Evolutionary conservation across 2,113 vertebrate species (phyloP).

Genomic region (Amia ocellicauda): DNA sequence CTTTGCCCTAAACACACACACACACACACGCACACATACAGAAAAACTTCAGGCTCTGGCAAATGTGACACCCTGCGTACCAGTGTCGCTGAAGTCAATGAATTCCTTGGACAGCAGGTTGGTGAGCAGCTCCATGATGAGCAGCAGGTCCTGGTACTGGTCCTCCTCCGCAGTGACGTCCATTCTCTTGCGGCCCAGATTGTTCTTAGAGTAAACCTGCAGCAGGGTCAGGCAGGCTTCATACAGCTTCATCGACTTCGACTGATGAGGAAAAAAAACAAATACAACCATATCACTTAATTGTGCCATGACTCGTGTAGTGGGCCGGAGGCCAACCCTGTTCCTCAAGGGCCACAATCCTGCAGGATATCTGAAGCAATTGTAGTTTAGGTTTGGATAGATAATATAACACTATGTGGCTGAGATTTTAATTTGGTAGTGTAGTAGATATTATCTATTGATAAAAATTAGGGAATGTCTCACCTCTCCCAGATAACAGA

Average conservation of each 20-base stretch:
- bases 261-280: slow-evolving; percentile 60
- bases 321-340: too few species aligned
- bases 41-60: neutral
- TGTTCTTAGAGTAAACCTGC: slow-evolving; percentile 97
- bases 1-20: too few species aligned
- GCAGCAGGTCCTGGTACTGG: slow-evolving; percentile 97
- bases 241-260: slow-evolving; percentile 96
- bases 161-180: slow-evolving; percentile 93
- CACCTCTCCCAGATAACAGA: slow-evolving; percentile 98
- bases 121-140: slow-evolving; percentile 98
- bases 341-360: too few species aligned
- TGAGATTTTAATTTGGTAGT: too few species aligned
- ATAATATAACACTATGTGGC: too few species aligned
- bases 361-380: too few species aligned
- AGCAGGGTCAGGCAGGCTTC: slow-evolving; percentile 94
- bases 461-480: too few species aligned
- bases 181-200: slow-evolving; percentile 81
- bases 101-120: slow-evolving; percentile 98
- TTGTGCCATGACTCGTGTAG: too few species aligned
- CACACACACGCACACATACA: too few species aligned
- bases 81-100: slow-evolving; percentile 98
- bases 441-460: too few species aligned
- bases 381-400: too few species aligned
- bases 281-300: too few species aligned
- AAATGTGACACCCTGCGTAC: slow-evolving; percentile 64